Evolutionary conservation across 2,113 vertebrate genomes (phyloP).

Genomic region (Sander lucioperca): DNA sequence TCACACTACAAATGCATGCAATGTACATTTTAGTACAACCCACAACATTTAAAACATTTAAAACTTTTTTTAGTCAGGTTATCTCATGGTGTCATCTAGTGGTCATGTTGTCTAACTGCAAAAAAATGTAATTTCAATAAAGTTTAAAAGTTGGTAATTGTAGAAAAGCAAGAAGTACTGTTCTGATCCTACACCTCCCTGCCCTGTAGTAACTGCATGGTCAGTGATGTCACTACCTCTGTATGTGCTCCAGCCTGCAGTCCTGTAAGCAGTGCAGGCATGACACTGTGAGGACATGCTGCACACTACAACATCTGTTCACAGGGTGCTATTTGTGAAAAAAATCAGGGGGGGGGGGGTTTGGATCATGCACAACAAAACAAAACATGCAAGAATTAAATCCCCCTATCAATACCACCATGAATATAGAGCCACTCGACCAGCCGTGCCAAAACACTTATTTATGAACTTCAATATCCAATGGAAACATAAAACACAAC

Average conservation of each 20-base stretch:
- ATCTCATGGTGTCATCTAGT: slow-evolving; percentile 99
- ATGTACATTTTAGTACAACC: slow-evolving; percentile 16
- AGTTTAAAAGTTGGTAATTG: neutral
- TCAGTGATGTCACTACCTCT: neutral
- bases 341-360: no score
- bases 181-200: neutral
- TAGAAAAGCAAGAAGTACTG: neutral
- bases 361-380: no score
- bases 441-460: no score
- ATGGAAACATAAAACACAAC: no score
- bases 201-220: neutral
- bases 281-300: neutral
- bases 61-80: slow-evolving; percentile 77
- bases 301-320: no score
- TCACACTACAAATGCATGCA: neutral
- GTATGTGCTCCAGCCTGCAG: neutral
- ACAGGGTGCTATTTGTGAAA: no score
- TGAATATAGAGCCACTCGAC: no score
- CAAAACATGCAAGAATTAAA: no score
- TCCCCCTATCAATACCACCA: no score
- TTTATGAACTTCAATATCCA: no score
- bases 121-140: slow-evolving; percentile 33
- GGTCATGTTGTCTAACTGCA: slow-evolving; percentile 91
- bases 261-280: neutral
- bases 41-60: slow-evolving; percentile 61